Percentiles rank a stretch among this genome's conserved stretches.
These are phyloP conservation scores for Ceratosolen fusciceps DNA, from an alignment of 1,140 invertebrate species.

Conservation along the genomic window DNA sequence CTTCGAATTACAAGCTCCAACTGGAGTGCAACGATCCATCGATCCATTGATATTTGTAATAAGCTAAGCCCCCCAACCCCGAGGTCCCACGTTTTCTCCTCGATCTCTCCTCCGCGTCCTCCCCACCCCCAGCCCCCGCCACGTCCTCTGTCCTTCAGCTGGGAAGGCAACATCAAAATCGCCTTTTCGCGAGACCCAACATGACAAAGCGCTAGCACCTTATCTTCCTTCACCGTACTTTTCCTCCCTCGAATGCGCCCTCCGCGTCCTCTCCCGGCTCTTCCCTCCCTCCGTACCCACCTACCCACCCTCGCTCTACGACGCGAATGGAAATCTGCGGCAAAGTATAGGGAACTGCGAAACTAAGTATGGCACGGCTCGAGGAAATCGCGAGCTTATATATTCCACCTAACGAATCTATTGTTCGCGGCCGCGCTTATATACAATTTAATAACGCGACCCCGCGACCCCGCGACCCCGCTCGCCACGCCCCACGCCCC, in stretches of 20 bases:
- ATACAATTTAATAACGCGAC: no score
- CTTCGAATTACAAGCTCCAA: no score
- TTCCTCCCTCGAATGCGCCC: neutral
- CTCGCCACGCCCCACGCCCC: no score
- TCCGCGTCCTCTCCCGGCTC: neutral
- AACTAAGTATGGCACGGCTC: neutral
- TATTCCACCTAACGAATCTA: constrained; percentile 18
- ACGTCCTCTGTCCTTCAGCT: neutral
- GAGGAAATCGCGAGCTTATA: constrained; percentile 8
- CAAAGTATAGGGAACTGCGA: neutral
- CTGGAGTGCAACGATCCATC: no score
- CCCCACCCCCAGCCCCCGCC: no score
- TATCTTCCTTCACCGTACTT: neutral
- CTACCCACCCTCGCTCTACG: no score
- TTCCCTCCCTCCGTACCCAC: neutral
- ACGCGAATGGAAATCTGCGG: neutral
- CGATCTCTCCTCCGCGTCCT: no score
- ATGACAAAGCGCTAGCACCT: neutral
- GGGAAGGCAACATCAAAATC: neutral
- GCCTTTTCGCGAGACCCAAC: neutral
- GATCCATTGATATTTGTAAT: no score
- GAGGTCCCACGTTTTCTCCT: no score
- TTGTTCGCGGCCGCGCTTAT: constrained; percentile 17
- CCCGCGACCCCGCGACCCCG: neutral
- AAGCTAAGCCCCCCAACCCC: no score